Evolutionary conservation across 2,888 invertebrate species (phyloP).

Genomic region (Thyatira batis): DNA sequence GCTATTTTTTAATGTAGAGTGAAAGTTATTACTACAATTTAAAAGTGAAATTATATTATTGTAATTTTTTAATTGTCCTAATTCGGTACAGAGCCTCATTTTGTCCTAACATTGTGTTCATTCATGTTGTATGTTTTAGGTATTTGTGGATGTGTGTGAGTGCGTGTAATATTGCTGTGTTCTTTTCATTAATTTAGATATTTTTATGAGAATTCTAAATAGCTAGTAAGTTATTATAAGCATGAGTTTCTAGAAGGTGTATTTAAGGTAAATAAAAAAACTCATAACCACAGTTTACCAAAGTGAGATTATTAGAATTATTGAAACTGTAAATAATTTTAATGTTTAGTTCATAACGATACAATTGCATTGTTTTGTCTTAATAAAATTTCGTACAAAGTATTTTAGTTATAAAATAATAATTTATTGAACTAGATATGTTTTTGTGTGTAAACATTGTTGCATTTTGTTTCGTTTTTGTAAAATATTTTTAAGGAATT

Average conservation of each 20-base stretch:
- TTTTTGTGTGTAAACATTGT: slow-evolving; percentile 61
- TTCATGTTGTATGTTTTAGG: background rate
- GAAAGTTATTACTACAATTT: too few relatives aligned
- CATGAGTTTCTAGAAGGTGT: slow-evolving; percentile 6
- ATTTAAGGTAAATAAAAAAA: slow-evolving; percentile 42
- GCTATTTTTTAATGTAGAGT: too few relatives aligned
- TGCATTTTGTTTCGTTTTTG: slow-evolving; percentile 78
- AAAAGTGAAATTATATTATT: too few relatives aligned
- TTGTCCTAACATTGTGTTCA: background rate
- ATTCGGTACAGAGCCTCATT: background rate
- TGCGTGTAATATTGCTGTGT: background rate
- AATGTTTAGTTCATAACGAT: slow-evolving; percentile 18
- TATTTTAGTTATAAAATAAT: slow-evolving; percentile 64
- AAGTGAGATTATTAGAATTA: slow-evolving; percentile 82
- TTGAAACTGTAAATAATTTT: slow-evolving; percentile 57
- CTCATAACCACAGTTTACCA: slow-evolving; percentile 83
- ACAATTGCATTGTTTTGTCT: slow-evolving; percentile 23
- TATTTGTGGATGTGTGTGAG: background rate
- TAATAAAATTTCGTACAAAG: slow-evolving; percentile 70
- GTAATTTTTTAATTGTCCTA: too few relatives aligned
- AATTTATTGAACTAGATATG: slow-evolving; percentile 69
- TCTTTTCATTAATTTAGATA: background rate
- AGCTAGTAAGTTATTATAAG: background rate
- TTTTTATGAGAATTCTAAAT: background rate
- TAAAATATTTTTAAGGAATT: slow-evolving; percentile 65